A percentile compares a stretch with the other conserved stretches of the same genome.
Evolutionary conservation across 2,113 vertebrate species (phyloP).

Genomic region (Elanoides forficatus): DNA sequence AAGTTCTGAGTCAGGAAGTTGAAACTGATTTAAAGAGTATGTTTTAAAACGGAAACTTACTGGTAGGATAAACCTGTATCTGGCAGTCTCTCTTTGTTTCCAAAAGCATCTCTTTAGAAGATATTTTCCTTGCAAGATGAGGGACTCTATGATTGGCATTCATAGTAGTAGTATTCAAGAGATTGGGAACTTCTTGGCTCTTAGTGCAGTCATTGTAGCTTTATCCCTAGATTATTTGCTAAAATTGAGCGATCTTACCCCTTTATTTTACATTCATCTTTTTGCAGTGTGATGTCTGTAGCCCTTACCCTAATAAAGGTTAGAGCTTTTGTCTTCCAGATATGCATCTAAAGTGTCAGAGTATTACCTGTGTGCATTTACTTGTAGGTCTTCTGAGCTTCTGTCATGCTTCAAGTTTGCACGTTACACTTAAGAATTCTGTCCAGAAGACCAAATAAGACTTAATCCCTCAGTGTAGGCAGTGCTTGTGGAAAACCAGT

Average conservation of each 20-base stretch:
- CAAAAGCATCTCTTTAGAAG: background rate
- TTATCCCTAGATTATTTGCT: background rate
- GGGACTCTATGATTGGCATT: background rate
- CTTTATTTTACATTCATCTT: background rate
- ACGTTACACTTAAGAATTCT: background rate
- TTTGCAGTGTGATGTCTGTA: background rate
- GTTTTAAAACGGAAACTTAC: background rate
- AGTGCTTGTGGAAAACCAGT: background rate
- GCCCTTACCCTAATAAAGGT: too few relatives aligned
- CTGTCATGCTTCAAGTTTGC: background rate
- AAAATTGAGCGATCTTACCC: background rate
- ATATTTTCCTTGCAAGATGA: background rate
- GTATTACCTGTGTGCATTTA: background rate
- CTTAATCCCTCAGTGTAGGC: background rate
- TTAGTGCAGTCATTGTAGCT: background rate
- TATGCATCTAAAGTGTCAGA: rapidly evolving
- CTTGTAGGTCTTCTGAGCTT: background rate
- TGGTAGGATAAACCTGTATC: background rate
- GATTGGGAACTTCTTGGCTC: background rate
- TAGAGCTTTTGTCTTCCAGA: background rate
- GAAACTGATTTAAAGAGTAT: background rate
- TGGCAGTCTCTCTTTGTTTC: background rate
- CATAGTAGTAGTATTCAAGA: background rate
- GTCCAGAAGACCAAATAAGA: background rate
- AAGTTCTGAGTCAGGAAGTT: background rate